Percentiles rank a stretch among this genome's conserved stretches.
Conservation (phyloP, 2,888 invertebrate genomes). For the Malachius bipustulatus region DNA sequence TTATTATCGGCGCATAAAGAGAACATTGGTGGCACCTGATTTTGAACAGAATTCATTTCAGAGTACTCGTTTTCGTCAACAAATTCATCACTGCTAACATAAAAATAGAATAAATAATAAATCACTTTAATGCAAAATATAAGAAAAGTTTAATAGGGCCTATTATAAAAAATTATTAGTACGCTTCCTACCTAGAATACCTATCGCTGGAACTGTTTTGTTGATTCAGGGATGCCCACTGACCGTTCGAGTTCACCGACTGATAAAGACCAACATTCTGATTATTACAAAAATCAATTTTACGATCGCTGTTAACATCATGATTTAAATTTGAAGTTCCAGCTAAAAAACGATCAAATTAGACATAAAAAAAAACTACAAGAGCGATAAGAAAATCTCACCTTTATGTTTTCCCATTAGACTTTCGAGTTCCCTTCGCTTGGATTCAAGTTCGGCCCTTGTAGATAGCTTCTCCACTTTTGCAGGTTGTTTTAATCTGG, state of each 20-base stretch:
- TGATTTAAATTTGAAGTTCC: conserved; percentile 36
- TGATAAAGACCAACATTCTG: conserved; percentile 25
- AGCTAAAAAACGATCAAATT: conserved; percentile 21
- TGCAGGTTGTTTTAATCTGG: conserved; percentile 20
- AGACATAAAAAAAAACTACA: neutral
- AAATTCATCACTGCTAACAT: conserved; percentile 30
- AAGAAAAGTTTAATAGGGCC: conserved; percentile 7
- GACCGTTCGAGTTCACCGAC: conserved; percentile 20
- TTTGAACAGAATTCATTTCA: conserved; percentile 16
- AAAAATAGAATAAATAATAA: too few species aligned
- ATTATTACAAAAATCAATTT: conserved; percentile 30
- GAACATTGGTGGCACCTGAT: neutral
- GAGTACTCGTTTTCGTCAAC: conserved; percentile 31
- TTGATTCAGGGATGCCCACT: conserved; percentile 26
- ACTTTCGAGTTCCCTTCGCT: conserved; percentile 52
- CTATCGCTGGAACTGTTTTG: conserved; percentile 28
- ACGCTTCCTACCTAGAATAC: conserved; percentile 33
- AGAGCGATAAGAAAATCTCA: too few species aligned
- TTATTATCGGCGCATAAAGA: neutral
- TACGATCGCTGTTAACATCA: conserved; percentile 35
- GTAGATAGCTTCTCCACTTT: conserved; percentile 44
- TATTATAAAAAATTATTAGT: too few species aligned
- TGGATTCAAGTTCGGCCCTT: conserved; percentile 48
- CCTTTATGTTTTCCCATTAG: conserved; percentile 51
- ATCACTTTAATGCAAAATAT: too few species aligned